Evolutionary conservation across 1,140 invertebrate species (phyloP), one percentile per base, ranked within the genome.

Genomic region (Caerostris extrusa): DNA sequence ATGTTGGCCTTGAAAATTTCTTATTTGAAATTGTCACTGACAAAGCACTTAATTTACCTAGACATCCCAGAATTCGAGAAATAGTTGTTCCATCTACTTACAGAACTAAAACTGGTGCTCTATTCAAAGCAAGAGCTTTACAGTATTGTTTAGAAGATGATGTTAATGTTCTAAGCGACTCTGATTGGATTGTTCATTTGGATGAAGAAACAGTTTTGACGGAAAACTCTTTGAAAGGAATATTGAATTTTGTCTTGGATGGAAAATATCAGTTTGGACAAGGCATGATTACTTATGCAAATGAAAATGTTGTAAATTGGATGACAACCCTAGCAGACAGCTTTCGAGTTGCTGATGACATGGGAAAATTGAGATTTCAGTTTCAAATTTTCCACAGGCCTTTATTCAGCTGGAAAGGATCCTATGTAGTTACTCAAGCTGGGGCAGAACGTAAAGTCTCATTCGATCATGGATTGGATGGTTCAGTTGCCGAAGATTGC

Each of bases 1-100:
- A 98, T 95, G 97, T 98, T 6, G 99, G 99, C 7, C 96, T 99
- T 69, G 98, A 99, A 96, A 99, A 99, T 96, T 99, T 99, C 95
- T 97, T 99, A 93, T 98, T 99, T 95, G 99, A 99, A 97, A 98
- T 99, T 50, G 99, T 99, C 0, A 99, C 98, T 12, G 99, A 99
- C 95, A 99, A 98, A 98, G 95, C 95, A 98, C 61, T 96, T 12
- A 95, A 95, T 90, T 96, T 97, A 2, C 96, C 97, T 53, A 97
- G 98, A 95, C 97, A 97, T 89, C 97, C 98, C 93, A 97, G 98
- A 5, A 95, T 97, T 10, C 96, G 98, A 91, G 98, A 99, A 96
- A 97, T 99, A 5, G 98, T 99, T 12, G 98, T 99, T 3, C 98
- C 98, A 57, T 95, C 97, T 7, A 97, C 97, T 87, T 99, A 99